phyloP scores from a whole-genome alignment of 2,113 vertebrate genomes.

The Pelvicachromis taeniatus region DNA sequence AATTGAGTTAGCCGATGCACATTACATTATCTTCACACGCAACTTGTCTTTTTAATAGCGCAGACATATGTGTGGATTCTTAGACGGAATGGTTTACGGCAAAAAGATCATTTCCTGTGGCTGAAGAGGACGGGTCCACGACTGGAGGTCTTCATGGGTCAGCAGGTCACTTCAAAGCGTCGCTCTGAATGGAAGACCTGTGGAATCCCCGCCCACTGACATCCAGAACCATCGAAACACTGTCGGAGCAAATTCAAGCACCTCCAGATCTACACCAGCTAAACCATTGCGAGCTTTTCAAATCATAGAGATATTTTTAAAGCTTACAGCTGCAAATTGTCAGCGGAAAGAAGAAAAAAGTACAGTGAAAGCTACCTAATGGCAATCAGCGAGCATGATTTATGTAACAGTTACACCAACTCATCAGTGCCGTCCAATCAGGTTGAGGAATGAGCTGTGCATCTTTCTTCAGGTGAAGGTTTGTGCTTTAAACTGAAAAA shows the following conservation, averaged over 20 bases:
- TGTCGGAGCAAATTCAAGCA: neutral
- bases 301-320: neutral
- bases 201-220: constrained; percentile 50
- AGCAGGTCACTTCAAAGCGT: constrained; percentile 45
- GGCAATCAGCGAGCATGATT: neutral
- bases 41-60: neutral
- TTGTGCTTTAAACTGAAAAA: neutral
- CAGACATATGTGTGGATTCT: neutral
- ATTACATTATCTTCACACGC: neutral
- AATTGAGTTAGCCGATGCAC: neutral
- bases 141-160: constrained; percentile 1
- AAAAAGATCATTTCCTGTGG: neutral
- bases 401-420: neutral
- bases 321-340: neutral
- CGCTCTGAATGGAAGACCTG: constrained; percentile 42
- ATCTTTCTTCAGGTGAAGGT: neutral
- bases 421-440: neutral
- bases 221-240: constrained; percentile 44
- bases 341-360: neutral
- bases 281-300: neutral
- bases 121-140: neutral
- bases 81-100: neutral
- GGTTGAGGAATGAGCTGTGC: neutral
- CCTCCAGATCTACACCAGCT: neutral
- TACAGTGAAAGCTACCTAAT: neutral